Conservation (phyloP, 2,113 vertebrate genomes). For the Furnarius figulus region DNA sequence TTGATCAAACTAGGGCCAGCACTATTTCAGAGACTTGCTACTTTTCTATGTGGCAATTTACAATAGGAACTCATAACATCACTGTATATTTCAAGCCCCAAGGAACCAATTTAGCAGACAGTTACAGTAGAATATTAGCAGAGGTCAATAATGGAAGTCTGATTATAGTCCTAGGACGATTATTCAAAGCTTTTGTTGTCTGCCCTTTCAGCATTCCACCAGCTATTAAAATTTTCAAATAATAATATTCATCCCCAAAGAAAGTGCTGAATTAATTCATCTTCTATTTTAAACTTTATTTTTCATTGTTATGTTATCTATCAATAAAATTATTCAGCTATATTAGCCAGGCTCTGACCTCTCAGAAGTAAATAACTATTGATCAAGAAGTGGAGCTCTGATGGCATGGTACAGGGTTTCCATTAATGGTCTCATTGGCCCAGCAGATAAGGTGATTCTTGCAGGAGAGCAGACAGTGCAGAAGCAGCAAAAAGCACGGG, state of each 20-base stretch:
- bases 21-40: constrained; percentile 86
- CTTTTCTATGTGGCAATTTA: constrained; percentile 92
- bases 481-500: neutral
- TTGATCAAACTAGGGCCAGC: constrained; percentile 89
- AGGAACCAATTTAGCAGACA: constrained; percentile 97
- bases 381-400: constrained; percentile 77
- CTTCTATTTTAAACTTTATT: constrained; percentile 82
- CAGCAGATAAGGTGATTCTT: constrained; percentile 67
- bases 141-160: constrained; percentile 98
- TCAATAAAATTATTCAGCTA: constrained; percentile 81
- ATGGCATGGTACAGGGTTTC: constrained; percentile 63
- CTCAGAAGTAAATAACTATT: constrained; percentile 85
- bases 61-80: constrained; percentile 88
- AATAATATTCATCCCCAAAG: constrained; percentile 77
- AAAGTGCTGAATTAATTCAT: constrained; percentile 75
- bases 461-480: constrained; percentile 1
- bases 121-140: constrained; percentile 95
- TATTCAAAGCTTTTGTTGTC: constrained; percentile 88
- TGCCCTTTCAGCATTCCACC: constrained; percentile 86
- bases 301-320: constrained; percentile 83
- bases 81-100: constrained; percentile 92
- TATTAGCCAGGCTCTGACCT: constrained; percentile 80
- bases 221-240: constrained; percentile 75
- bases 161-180: constrained; percentile 91
- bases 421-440: constrained; percentile 75